Percentiles rank a stretch among this genome's conserved stretches.
Conservation (phyloP, 2,797 vertebrate genomes). For the Hirundo rustica region DNA sequence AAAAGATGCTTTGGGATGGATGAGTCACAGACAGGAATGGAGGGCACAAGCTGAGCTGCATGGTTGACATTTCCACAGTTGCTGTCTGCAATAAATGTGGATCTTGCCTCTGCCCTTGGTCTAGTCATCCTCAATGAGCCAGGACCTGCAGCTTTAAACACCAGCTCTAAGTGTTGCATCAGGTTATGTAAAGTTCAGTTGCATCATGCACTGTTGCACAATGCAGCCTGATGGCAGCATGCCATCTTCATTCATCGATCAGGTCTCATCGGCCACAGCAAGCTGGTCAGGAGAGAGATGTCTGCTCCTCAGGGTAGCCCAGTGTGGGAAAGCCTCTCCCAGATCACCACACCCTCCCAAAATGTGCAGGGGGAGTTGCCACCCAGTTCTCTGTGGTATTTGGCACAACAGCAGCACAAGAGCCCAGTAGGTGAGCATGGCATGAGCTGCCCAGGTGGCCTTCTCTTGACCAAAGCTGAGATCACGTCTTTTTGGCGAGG, state of each 20-base stretch:
- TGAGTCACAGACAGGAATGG: not conserved
- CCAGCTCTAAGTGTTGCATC: conserved; percentile 68
- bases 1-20: not conserved
- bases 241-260: conserved; percentile 60
- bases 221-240: not conserved
- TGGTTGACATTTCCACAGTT: not conserved
- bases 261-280: not conserved
- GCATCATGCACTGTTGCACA: conserved; percentile 63
- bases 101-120: not conserved
- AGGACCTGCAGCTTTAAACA: conserved; percentile 51
- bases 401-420: not conserved
- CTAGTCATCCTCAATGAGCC: not conserved
- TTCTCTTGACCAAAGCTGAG: not conserved
- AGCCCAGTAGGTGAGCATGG: not conserved
- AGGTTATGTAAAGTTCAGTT: conserved; percentile 76
- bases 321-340: not conserved
- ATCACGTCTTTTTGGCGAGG: not conserved
- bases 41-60: not conserved
- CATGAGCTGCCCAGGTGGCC: not conserved
- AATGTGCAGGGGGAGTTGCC: not conserved
- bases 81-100: not conserved
- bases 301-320: not conserved
- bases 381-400: not conserved
- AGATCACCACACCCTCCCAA: not conserved
- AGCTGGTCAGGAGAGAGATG: not conserved